These are phyloP conservation scores for Archips xylosteana DNA, from an alignment of 2,888 invertebrate genomes.

Conservation along the genomic window DNA sequence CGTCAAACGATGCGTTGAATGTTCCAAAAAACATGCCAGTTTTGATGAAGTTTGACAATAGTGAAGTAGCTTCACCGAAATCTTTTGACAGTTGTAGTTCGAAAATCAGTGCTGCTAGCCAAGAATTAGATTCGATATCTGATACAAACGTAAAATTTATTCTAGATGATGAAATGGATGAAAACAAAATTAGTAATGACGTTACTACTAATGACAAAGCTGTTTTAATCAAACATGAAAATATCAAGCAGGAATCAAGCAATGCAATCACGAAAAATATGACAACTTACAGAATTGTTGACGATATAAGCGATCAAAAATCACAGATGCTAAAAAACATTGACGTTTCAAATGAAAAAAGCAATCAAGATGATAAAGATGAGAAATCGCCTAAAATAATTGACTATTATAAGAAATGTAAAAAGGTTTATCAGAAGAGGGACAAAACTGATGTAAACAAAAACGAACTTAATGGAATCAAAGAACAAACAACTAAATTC, in stretches of 20 bases:
- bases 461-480: constrained; percentile 8
- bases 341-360: background rate
- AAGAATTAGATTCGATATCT: constrained; percentile 49
- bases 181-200: constrained; percentile 24
- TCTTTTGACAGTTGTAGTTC: constrained; percentile 38
- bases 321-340: background rate
- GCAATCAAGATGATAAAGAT: background rate
- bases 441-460: constrained; percentile 40
- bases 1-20: constrained; percentile 12
- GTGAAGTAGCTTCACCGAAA: constrained; percentile 37
- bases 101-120: constrained; percentile 29
- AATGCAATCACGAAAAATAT: background rate
- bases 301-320: background rate
- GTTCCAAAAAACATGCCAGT: constrained; percentile 39
- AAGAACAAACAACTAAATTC: constrained; percentile 28
- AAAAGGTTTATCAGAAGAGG: constrained; percentile 38
- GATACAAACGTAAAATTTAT: constrained; percentile 52
- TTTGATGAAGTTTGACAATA: constrained; percentile 40
- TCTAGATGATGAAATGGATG: constrained; percentile 46
- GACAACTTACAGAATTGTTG: constrained; percentile 15
- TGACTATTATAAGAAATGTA: constrained; percentile 35
- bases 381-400: constrained; percentile 11
- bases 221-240: background rate
- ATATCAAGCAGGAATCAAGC: constrained; percentile 40
- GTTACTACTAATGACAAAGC: constrained; percentile 37